Evolutionary conservation across 2,888 invertebrate species (phyloP).

Genomic region (Phyto melanocephala): DNA sequence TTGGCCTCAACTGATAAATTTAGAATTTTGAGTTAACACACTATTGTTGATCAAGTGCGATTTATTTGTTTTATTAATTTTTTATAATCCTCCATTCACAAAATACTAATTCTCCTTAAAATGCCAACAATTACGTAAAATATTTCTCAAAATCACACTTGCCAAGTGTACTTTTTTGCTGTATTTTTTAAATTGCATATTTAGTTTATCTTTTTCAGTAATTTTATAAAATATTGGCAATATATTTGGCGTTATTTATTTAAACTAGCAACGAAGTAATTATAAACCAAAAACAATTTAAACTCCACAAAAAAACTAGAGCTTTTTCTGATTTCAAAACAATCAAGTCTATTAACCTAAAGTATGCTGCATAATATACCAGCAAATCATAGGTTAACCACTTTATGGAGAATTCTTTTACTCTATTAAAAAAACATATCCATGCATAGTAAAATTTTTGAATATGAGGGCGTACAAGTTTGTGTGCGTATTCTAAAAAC

Average conservation of each 20-base stretch:
- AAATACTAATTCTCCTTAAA: neutral
- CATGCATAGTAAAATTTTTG: neutral
- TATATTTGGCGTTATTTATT: slow-evolving; percentile 12
- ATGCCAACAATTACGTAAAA: slow-evolving; percentile 14
- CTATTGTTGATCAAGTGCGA: too few species aligned
- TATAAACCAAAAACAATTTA: neutral
- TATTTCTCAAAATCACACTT: slow-evolving; percentile 14
- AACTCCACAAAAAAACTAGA: neutral
- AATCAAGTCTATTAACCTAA: slow-evolving; percentile 49
- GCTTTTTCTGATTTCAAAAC: neutral
- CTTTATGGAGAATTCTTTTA: slow-evolving; percentile 37
- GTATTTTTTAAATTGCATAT: neutral
- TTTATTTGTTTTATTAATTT: too few species aligned
- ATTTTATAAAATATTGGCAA: slow-evolving; percentile 52
- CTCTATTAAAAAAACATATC: slow-evolving; percentile 34
- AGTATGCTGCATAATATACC: slow-evolving; percentile 52
- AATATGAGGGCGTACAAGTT: slow-evolving; percentile 1
- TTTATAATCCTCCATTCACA: neutral
- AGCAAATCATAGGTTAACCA: slow-evolving; percentile 58
- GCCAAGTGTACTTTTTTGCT: slow-evolving; percentile 15
- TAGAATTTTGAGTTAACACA: too few species aligned
- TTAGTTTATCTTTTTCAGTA: slow-evolving; percentile 19
- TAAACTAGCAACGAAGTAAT: neutral
- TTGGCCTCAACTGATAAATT: too few species aligned
- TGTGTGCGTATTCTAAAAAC: neutral